Base-by-base conservation (phyloP, 1,140 invertebrate species). In the Drosophila novamexicana region DNA sequence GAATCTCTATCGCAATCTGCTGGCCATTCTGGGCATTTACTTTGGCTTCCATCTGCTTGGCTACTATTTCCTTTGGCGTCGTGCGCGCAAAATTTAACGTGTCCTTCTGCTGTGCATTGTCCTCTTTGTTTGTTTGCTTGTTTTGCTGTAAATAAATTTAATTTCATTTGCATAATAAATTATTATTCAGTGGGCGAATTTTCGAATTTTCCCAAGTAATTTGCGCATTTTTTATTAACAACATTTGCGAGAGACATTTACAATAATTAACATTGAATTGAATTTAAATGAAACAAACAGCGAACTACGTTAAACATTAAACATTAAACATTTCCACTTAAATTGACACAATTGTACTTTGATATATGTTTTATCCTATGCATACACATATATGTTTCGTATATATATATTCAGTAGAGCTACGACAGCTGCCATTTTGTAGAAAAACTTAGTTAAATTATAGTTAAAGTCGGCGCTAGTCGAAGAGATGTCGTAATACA, bases 31-130 rank as follows among this genome's bases (percentile, higher is more conserved):
- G 12, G 81, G 93, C 0, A 91, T 97, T 6, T 96, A 96, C 81
- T 70, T 95, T 6, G 66, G 92, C 29, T 97, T 97, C 92, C 96
- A 97, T 89, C 45, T 95, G 0, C 80, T 96, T 1, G 96, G 95
- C 0, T 95, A 95, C 50, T 70, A 95, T 7, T 96, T 94, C 56
- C 92, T 97, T 1, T 93, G 94, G 92, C 93, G 94, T 58, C 93
- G 95, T 75, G 95, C 95, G 32, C 94, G 93, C 67, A 94, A 94
- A 84, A 95, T 95, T 93, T 95, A 93, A 93, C 34, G 14, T 16
- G 22, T 12, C 10, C 37, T 42, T 22, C 37, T 14, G 34, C 32
- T 0, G 22, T 29, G 22, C 22, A 45, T 6, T 16, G 5, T 40
- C 18, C n/a, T 14, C 8, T 12, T 36, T 34, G 37, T 42, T 52